Evolutionary conservation across 1,140 invertebrate genomes (phyloP), one percentile per base, ranked within the genome.

Genomic region (Hermatobates lingyangjiaoensis): DNA sequence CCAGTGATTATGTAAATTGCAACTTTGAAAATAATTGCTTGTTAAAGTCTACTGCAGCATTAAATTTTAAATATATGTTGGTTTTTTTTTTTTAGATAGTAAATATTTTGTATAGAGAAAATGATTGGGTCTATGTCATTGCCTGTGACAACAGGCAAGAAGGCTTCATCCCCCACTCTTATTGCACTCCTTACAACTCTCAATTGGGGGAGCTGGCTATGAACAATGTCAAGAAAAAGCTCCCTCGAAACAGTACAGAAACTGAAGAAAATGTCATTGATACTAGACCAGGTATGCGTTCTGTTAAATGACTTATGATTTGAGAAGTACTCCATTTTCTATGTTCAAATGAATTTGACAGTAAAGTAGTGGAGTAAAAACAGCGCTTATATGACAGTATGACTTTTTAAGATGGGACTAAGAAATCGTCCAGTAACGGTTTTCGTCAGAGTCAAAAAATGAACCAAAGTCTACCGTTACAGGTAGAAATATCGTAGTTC

Each of bases 71-170:
- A 7, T 34, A 34, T 34, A 7, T 7, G 15, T 34, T 34, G 7
- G 15, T 34, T 34, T 27, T 24, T 48, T 15, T 48, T 53, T 65
- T 66, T 15, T 64, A 84, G 73, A 77, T 91, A 59, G 88, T 93
- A 1, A 91, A 91, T 69, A 80, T 93, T 49, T 66, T 95, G 50
- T 95, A 95, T 65, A 72, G 88, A 59, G 90, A 95, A 64, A 93
- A 94, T 64, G 91, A 94, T 61, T 95, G 91, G 91, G 86, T 92
- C 1, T 94, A 94, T 70, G 87, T 94, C 0, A 90, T 93, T 62
- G 80, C 85, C 1, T 83, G 87, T 45, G 83, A 87, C 53, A 84
- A 83, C 26, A 70, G 85, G 50, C 77, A 84, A 64, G 89, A 94
- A 68, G 91, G 91, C 1, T 96, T 94, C 60, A 91, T 95, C 57